Evolutionary conservation across 2,113 vertebrate species (phyloP).

Genomic region (Sapayoa aenigma): DNA sequence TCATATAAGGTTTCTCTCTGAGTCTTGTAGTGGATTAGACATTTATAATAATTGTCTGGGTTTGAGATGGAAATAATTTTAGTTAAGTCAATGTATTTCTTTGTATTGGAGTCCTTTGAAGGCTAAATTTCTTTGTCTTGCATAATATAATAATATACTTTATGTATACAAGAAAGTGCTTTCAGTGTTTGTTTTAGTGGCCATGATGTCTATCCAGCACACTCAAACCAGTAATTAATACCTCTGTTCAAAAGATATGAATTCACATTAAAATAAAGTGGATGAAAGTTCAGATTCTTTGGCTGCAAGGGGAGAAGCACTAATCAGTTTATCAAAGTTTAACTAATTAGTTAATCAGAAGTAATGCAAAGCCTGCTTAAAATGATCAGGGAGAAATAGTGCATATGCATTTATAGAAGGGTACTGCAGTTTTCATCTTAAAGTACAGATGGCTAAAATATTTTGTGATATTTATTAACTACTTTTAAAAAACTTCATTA

Average conservation of each 20-base stretch:
- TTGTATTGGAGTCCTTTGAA: not conserved
- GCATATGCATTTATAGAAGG: not conserved
- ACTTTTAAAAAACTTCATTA: not conserved
- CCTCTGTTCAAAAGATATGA: not conserved
- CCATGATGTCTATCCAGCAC: not conserved
- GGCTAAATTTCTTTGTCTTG: not conserved
- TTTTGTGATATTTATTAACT: not conserved
- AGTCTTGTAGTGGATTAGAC: not conserved
- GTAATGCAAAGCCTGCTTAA: not conserved
- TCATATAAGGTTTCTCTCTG: not conserved
- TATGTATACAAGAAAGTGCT: not conserved
- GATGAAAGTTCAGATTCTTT: not conserved
- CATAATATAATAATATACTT: not conserved
- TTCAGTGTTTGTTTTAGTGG: not conserved
- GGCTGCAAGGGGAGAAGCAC: not conserved
- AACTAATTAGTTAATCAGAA: not conserved
- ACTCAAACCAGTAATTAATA: not conserved
- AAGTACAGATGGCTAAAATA: not conserved
- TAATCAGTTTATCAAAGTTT: not conserved
- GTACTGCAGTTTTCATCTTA: not conserved
- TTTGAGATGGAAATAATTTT: not conserved
- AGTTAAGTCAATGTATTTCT: not conserved
- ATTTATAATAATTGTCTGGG: conserved; percentile 8
- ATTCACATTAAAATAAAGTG: not conserved
- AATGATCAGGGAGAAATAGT: not conserved